Conservation (phyloP, 2,888 invertebrate genomes). For the Chrysolina oricalcia region DNA sequence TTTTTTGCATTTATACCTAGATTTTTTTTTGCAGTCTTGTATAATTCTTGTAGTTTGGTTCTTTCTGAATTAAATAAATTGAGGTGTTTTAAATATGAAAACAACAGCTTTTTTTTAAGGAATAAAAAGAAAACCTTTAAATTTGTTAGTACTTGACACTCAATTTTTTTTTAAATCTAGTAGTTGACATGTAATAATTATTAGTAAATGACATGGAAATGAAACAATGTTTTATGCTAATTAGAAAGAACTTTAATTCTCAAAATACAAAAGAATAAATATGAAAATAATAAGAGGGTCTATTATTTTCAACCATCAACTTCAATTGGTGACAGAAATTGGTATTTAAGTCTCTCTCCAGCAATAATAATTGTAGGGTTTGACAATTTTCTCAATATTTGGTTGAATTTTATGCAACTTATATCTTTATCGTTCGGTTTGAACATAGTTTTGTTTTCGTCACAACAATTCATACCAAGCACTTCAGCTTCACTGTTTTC, state of each 20-base stretch:
- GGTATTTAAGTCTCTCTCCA: neutral
- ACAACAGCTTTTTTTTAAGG: neutral
- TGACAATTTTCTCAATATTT: too few relatives aligned
- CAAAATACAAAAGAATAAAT: neutral
- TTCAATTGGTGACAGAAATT: neutral
- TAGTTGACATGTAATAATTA: neutral
- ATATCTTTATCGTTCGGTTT: too few relatives aligned
- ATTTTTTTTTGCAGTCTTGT: neutral
- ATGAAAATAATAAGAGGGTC: neutral
- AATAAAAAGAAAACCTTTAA: neutral
- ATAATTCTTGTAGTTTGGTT: neutral
- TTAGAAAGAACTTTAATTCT: neutral
- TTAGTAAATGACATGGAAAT: neutral
- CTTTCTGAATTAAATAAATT: neutral
- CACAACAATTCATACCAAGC: too few relatives aligned
- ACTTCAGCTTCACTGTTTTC: too few relatives aligned
- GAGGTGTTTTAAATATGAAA: neutral
- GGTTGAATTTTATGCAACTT: too few relatives aligned
- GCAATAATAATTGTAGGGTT: neutral
- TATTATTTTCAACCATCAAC: slow-evolving; percentile 1
- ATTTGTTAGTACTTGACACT: neutral
- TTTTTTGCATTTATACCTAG: neutral
- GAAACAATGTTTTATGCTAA: neutral
- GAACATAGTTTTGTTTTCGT: too few relatives aligned
- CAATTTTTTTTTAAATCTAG: neutral